These are phyloP conservation scores for Rutpela maculata DNA, from an alignment of 2,888 invertebrate genomes.

Conservation along the genomic window DNA sequence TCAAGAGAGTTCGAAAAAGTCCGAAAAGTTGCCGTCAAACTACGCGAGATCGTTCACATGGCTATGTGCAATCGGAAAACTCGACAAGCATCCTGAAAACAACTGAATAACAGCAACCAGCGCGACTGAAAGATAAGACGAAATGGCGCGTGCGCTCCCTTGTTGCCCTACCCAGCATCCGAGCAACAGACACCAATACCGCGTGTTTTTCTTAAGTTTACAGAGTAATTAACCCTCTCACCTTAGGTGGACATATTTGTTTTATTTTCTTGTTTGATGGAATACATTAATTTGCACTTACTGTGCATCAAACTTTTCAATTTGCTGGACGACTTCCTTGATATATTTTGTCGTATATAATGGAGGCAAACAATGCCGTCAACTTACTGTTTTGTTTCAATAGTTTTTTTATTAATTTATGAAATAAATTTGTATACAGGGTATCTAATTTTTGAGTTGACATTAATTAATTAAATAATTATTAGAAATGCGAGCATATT, in stretches of 20 bases:
- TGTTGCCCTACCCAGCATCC: slow-evolving; percentile 44
- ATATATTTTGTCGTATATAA: background rate
- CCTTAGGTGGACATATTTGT: background rate
- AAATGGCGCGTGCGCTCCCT: slow-evolving; percentile 37
- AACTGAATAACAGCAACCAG: slow-evolving; percentile 40
- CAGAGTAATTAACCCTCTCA: slow-evolving; percentile 31
- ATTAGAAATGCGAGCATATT: no score
- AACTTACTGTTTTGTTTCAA: no score
- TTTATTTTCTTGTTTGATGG: background rate
- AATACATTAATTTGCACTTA: slow-evolving; percentile 18
- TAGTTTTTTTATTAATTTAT: no score
- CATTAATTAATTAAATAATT: no score
- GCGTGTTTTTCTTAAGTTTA: slow-evolving; percentile 33
- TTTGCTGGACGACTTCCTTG: background rate
- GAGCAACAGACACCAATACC: slow-evolving; percentile 35
- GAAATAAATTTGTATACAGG: no score
- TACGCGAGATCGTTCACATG: slow-evolving; percentile 36
- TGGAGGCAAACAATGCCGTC: no score
- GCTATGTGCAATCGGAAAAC: slow-evolving; percentile 41
- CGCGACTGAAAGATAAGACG: slow-evolving; percentile 43
- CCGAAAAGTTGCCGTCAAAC: slow-evolving; percentile 29
- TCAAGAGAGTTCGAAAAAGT: slow-evolving; percentile 22
- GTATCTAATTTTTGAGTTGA: no score
- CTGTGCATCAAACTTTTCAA: background rate
- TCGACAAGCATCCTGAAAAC: slow-evolving; percentile 45